Evolutionary conservation across 2,888 invertebrate species (phyloP).

Genomic region (Oscheius sp.): DNA sequence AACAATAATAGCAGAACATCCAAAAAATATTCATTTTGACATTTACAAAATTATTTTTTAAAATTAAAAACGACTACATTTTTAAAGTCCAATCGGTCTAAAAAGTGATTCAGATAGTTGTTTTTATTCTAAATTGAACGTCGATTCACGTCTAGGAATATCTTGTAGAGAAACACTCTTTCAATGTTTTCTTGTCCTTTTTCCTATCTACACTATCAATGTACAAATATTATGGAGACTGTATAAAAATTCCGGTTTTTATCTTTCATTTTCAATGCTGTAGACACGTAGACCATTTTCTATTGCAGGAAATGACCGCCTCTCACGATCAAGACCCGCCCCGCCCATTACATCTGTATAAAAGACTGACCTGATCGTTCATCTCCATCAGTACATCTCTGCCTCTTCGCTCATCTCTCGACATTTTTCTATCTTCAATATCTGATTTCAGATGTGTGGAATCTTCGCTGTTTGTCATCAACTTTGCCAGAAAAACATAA

Average conservation of each 20-base stretch:
- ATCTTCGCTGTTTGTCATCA: conserved; percentile 67
- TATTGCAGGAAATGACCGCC: not conserved
- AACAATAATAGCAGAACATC: no score
- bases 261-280: not conserved
- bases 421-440: not conserved
- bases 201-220: not conserved
- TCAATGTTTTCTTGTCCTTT: not conserved
- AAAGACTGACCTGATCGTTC: not conserved
- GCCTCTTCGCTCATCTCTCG: not conserved
- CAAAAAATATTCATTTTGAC: no score
- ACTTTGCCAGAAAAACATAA: conserved; percentile 33
- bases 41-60: no score
- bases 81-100: no score
- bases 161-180: not conserved
- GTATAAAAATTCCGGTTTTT: not conserved
- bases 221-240: not conserved
- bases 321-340: conserved; percentile 7
- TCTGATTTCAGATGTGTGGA: conserved; percentile 66
- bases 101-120: not conserved
- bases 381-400: not conserved
- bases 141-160: no score
- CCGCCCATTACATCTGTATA: conserved; percentile 3
- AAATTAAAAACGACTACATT: no score
- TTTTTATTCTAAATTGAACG: no score
- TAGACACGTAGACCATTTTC: not conserved